phyloP scores from a whole-genome alignment of 2,113 vertebrate genomes.

The Pagrus major region DNA sequence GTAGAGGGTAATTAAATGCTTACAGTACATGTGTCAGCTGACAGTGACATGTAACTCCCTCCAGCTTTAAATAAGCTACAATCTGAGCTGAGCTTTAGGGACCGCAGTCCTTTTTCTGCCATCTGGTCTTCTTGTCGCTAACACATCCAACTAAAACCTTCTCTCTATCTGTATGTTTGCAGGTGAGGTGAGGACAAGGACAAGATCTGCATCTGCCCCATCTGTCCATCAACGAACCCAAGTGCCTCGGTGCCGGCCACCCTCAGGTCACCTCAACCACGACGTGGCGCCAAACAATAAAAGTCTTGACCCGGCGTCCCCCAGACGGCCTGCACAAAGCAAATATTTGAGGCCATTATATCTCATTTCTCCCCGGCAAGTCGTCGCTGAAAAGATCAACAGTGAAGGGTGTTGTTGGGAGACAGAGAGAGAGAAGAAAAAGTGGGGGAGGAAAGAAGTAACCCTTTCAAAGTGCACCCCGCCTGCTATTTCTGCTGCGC shows the following conservation, averaged over 20 bases:
- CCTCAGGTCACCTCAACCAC: conserved; percentile 68
- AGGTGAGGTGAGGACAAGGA: conserved; percentile 72
- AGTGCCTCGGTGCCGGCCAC: conserved; percentile 72
- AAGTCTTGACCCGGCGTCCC: conserved; percentile 62
- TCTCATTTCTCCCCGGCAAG: conserved; percentile 65
- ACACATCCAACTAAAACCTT: conserved; percentile 58
- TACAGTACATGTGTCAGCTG: conserved; percentile 37
- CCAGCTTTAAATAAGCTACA: conserved; percentile 60
- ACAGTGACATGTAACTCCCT: conserved; percentile 50
- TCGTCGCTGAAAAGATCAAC: conserved; percentile 69
- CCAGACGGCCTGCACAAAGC: conserved; percentile 62
- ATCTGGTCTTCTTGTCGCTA: conserved; percentile 62
- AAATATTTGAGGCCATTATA: conserved; percentile 82
- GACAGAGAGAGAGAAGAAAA: conserved; percentile 62
- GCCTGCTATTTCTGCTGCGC: conserved; percentile 80
- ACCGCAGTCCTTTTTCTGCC: conserved; percentile 45
- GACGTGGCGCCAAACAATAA: conserved; percentile 69
- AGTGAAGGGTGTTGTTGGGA: conserved; percentile 55
- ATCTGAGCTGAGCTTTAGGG: conserved; percentile 43
- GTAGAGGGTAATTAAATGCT: conserved; percentile 11
- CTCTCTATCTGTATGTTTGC: conserved; percentile 46
- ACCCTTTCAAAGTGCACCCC: conserved; percentile 75
- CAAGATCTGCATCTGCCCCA: conserved; percentile 53
- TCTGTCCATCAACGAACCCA: conserved; percentile 63
- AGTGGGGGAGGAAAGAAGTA: conserved; percentile 62